Evolutionary conservation across 1,140 invertebrate genomes (phyloP), one percentile per base, ranked within the genome.

Genomic region (Temnothorax curvispinosus): DNA sequence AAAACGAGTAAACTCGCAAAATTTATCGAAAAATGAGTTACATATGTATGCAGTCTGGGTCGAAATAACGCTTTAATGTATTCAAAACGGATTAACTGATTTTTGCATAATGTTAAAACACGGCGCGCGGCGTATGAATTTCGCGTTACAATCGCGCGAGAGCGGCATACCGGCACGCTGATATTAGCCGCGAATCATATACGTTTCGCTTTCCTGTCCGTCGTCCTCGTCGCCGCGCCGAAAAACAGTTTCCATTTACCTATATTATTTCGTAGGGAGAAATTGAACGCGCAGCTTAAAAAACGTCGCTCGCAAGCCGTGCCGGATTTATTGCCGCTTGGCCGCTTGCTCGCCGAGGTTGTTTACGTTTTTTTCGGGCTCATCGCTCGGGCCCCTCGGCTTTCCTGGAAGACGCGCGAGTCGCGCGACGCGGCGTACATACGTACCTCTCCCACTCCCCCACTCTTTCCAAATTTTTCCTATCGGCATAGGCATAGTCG

Each of bases 91-190:
- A 69, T 69, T 50, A 47, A 50, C 41, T 69, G 13, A 69, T 69
- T 69, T 69, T 69, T 69, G 65, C 65, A 69, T 69, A 69, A 69
- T 69, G 65, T 32, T 50, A 69, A 69, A 69, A 69, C 65, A 69
- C 27, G 27, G 27, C 27, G 27, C 41, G 7, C 41, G 41, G 64
- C 64, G 41, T 69, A 69, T 69, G 41, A 69, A 69, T 69, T 50
- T 69, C 65, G 65, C 64, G 38, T 67, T 44, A 44, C 64, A 21
- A 67, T 44, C 64, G 64, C 13, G 65, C 65, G 44, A 7, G 44
- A 44, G 64, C 11, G 6, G 21, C 38, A 4, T 50, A 69, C 50
- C 41, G 65, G 44, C 65, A 11, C 41, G 21, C 2, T 47, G 65
- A 69, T 50, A 69, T 69, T 69, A 69, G 65, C 11, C 41, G 41